Percentiles rank a stretch among this genome's conserved stretches.
These are phyloP conservation scores for Leptura quadrifasciata DNA, from an alignment of 2,888 invertebrate species.

Conservation along the genomic window DNA sequence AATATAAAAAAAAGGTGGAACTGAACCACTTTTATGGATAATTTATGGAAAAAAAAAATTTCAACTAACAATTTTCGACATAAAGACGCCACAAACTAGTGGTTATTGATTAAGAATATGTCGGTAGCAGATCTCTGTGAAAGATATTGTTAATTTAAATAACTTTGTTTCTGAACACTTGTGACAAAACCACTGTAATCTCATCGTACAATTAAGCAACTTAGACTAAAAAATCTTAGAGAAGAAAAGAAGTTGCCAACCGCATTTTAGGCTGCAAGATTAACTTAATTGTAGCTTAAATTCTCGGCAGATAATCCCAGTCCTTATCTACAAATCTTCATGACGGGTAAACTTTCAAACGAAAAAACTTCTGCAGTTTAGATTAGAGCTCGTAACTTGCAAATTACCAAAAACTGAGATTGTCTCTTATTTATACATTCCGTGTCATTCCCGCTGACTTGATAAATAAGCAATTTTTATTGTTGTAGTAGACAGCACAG, in stretches of 20 bases:
- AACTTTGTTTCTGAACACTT: neutral
- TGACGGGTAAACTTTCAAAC: slow-evolving; percentile 54
- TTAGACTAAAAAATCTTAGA: slow-evolving; percentile 41
- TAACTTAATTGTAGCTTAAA: slow-evolving; percentile 68
- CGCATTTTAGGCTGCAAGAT: slow-evolving; percentile 62
- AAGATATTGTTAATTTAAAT: neutral
- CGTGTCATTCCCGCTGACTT: slow-evolving; percentile 20
- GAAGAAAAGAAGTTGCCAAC: slow-evolving; percentile 47
- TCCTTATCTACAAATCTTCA: slow-evolving; percentile 63
- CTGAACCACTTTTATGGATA: no score
- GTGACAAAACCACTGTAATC: slow-evolving; percentile 15
- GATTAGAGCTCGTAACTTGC: slow-evolving; percentile 60
- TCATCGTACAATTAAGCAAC: slow-evolving; percentile 44
- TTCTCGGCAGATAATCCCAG: slow-evolving; percentile 65
- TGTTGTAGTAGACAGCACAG: neutral
- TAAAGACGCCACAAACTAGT: no score
- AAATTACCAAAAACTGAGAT: slow-evolving; percentile 55
- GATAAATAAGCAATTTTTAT: slow-evolving; percentile 17
- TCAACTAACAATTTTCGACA: no score
- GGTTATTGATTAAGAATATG: no score
- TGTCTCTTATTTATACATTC: slow-evolving; percentile 56
- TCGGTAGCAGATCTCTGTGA: no score
- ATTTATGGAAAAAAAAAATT: no score
- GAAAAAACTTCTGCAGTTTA: slow-evolving; percentile 55
- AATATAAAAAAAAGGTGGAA: no score